Percentiles rank a stretch among this genome's conserved stretches.
phyloP scores from a whole-genome alignment of 2,113 vertebrate genomes.

The Oryzias celebensis region DNA sequence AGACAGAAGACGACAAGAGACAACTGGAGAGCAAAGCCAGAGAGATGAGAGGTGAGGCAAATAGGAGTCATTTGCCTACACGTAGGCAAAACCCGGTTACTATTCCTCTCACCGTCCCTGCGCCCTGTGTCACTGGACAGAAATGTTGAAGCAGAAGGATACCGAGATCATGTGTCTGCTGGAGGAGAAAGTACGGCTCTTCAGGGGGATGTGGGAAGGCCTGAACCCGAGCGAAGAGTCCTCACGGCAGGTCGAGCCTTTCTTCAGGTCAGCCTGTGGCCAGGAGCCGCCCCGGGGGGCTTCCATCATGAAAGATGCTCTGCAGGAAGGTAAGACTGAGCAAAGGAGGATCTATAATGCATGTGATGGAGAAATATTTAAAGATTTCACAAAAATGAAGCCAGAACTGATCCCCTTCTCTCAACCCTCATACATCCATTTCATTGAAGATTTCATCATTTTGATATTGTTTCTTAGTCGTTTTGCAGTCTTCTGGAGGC shows the following conservation, averaged over 20 bases:
- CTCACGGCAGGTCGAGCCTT: conserved; percentile 59
- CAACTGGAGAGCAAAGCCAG: conserved; percentile 85
- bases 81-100: neutral
- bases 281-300: conserved; percentile 86
- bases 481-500: neutral
- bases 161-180: conserved; percentile 88
- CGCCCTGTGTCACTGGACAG: conserved; percentile 63
- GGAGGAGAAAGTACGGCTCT: conserved; percentile 91
- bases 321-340: conserved; percentile 85
- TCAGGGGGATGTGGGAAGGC: conserved; percentile 87
- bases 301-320: conserved; percentile 86
- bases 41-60: conserved; percentile 87
- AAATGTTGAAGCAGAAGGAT: conserved; percentile 90
- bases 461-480: no score
- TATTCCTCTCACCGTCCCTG: neutral
- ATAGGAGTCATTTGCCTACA: neutral
- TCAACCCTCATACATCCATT: neutral
- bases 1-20: conserved; percentile 92
- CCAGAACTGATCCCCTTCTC: neutral
- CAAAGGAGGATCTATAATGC: neutral
- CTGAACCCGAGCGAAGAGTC: conserved; percentile 73
- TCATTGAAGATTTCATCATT: neutral
- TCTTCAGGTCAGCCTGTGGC: conserved; percentile 86
- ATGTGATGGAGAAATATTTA: neutral
- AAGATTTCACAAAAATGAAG: neutral